Evolutionary conservation across 1,140 invertebrate genomes (phyloP).

Genomic region (Scaptomyza hsui): DNA sequence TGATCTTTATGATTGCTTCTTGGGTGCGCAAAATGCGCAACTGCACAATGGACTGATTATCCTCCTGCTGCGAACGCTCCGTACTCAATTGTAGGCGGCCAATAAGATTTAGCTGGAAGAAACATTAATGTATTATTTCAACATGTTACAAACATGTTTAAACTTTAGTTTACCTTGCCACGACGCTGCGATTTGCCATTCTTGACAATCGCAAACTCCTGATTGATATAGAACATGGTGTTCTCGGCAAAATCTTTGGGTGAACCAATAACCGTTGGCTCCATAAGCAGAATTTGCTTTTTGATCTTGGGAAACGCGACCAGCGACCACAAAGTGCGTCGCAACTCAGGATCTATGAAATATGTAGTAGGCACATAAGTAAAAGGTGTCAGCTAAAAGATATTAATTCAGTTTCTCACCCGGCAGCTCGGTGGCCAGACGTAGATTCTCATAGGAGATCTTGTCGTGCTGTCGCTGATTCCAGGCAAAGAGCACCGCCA

Average conservation of each 20-base stretch:
- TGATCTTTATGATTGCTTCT: slow-evolving; percentile 99
- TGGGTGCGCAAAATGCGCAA: slow-evolving; percentile 95
- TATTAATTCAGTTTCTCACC: slow-evolving; percentile 34
- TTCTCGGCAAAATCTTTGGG: slow-evolving; percentile 97
- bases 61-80: slow-evolving; percentile 97
- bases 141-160: not conserved
- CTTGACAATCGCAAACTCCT: slow-evolving; percentile 96
- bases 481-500: slow-evolving; percentile 99
- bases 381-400: too few species aligned
- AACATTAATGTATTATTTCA: not conserved
- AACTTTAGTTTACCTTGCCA: slow-evolving; percentile 91
- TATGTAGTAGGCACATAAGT: too few species aligned
- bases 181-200: slow-evolving; percentile 97
- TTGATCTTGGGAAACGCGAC: slow-evolving; percentile 99
- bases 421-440: slow-evolving; percentile 97
- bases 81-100: slow-evolving; percentile 97
- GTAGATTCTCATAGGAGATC: slow-evolving; percentile 97
- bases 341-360: slow-evolving; percentile 96
- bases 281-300: slow-evolving; percentile 93
- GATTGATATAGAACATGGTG: slow-evolving; percentile 98
- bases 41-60: slow-evolving; percentile 98
- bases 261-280: slow-evolving; percentile 89
- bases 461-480: slow-evolving; percentile 96
- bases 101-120: slow-evolving; percentile 91
- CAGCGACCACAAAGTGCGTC: slow-evolving; percentile 98